These are phyloP conservation scores for Antechinus stuartii DNA, from an alignment of 2,113 vertebrate species.

Conservation along the genomic window DNA sequence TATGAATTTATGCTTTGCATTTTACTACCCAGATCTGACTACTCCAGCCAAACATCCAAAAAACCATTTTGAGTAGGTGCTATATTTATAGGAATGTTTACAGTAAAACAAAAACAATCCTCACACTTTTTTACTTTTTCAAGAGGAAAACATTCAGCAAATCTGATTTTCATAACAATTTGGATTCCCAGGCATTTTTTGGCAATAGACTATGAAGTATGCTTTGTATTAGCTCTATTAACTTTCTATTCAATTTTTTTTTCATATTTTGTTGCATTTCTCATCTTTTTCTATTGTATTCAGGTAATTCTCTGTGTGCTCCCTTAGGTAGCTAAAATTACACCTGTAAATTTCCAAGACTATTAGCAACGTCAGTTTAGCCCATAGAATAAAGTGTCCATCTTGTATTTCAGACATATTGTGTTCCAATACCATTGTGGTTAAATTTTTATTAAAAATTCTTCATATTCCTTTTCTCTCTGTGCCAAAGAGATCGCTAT, in stretches of 20 bases:
- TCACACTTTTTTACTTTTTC: not conserved
- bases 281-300: slow-evolving; percentile 74
- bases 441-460: slow-evolving; percentile 83
- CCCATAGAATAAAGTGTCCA: slow-evolving; percentile 78
- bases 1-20: not conserved
- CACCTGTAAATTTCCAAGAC: slow-evolving; percentile 82
- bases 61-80: slow-evolving; percentile 55
- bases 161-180: slow-evolving; percentile 62
- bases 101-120: slow-evolving; percentile 12
- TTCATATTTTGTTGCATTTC: slow-evolving; percentile 76
- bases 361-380: slow-evolving; percentile 78
- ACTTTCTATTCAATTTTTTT: slow-evolving; percentile 73
- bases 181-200: slow-evolving; percentile 36
- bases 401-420: slow-evolving; percentile 82
- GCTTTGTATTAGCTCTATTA: slow-evolving; percentile 73
- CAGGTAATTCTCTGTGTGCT: slow-evolving; percentile 74
- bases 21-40: slow-evolving; percentile 14
- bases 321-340: slow-evolving; percentile 82
- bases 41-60: slow-evolving; percentile 19
- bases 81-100: slow-evolving; percentile 31
- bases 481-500: slow-evolving; percentile 78
- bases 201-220: slow-evolving; percentile 48
- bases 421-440: slow-evolving; percentile 80
- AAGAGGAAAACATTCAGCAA: slow-evolving; percentile 28
- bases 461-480: slow-evolving; percentile 81